Evolutionary conservation across 2,888 invertebrate genomes (phyloP), one percentile per base, ranked within the genome.

Genomic region (Embidobia sp.): DNA sequence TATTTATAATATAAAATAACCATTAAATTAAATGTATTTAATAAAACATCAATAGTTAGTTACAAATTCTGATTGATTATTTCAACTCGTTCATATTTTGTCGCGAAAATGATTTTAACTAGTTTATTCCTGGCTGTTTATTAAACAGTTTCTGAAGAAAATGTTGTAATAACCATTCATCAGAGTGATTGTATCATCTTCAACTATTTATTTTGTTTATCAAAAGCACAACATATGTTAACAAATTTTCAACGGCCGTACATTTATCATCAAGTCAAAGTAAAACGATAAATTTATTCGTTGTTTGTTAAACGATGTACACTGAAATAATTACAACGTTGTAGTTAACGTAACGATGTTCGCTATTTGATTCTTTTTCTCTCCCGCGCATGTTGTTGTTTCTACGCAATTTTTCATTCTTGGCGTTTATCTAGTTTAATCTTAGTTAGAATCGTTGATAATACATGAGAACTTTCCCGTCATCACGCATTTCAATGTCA

Each of bases 291-390:
- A 63, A 49, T 49, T 15, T n/a, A 53, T 49, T 40, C 11, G 15
- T 15, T 29, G 49, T 40, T 26, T 29, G 31, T 29, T 64, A 15
- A 67, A 37, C 37, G 29, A 57, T 57, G 57, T 13, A 29, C 37
- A 57, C 46, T 15, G 26, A 46, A 48, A 57, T 67, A 67, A 67
- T 57, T 67, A 67, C 57, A 57, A 67, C 18, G 67, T 67, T 57
- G 48, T 27, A 35, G n/a, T 48, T 11, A 4, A 40, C 18, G 48
- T 59, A 59, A 59, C 48, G 33, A 61, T 46, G 49, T 70, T 70
- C 55, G 63, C 55, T 61, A 44, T 37, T 44, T n/a, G 37, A 33
- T 26, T 29, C 29, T 40, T 44, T 63, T 46, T 33, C 37, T 61
- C 18, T 13, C 6, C 13, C 18, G 1, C 16, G 53, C 11, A 29